These are phyloP conservation scores for Drosophila mercatorum DNA, from an alignment of 2,888 invertebrate genomes.

Conservation along the genomic window DNA sequence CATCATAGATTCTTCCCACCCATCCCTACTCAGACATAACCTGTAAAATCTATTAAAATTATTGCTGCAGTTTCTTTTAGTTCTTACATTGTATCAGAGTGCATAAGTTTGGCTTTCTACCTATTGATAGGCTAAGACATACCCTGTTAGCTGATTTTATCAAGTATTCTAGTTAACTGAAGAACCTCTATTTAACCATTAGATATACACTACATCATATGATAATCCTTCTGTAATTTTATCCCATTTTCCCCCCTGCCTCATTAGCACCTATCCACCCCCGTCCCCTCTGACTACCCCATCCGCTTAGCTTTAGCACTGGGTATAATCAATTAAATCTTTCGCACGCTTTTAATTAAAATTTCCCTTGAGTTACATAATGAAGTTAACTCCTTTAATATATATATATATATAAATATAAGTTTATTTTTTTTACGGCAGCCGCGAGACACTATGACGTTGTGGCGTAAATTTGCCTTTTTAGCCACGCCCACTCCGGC, in stretches of 20 bases:
- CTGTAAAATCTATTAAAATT: neutral
- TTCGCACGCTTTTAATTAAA: slow-evolving; percentile 76
- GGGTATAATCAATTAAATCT: slow-evolving; percentile 75
- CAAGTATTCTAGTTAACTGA: neutral
- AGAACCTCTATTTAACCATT: neutral
- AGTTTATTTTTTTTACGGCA: slow-evolving; percentile 20
- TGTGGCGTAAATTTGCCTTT: slow-evolving; percentile 42
- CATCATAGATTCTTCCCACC: too few species aligned
- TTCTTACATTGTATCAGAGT: neutral
- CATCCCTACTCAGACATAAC: neutral
- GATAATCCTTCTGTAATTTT: too few species aligned
- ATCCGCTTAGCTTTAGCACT: slow-evolving; percentile 10
- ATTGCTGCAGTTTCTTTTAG: neutral
- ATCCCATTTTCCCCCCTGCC: neutral
- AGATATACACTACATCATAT: neutral
- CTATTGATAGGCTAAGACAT: neutral
- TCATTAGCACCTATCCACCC: neutral
- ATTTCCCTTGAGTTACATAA: slow-evolving; percentile 65
- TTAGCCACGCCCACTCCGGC: slow-evolving; percentile 38
- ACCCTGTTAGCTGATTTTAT: neutral
- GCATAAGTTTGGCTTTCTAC: neutral
- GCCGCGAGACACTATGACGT: slow-evolving; percentile 25
- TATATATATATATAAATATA: slow-evolving; percentile 1
- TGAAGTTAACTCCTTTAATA: slow-evolving; percentile 68
- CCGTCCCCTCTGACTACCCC: slow-evolving; percentile 3